Base-by-base conservation (phyloP, 2,797 vertebrate species). In the Botia kubotai region DNA sequence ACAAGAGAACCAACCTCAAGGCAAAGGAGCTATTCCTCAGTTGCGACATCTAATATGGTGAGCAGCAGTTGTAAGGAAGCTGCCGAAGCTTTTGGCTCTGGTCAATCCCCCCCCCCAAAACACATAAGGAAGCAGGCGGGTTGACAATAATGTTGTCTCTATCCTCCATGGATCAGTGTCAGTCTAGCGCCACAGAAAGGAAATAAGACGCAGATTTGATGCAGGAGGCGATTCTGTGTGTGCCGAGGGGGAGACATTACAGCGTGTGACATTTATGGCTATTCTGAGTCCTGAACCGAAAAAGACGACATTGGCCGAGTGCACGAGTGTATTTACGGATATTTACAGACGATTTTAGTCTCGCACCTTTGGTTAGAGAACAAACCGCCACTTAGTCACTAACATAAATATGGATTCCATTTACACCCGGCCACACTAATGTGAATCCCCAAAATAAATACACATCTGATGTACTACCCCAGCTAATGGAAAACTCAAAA, bases 191-290 rank as follows among this genome's bases (percentile, higher is more conserved):
- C 36, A 50, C 16, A 63, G 57, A 48, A 57, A 79, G 75, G 72
- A 79, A 83, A 71, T 82, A 71, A 62, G 52, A 57, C 53, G 33
- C 65, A 52, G 63, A 26, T 66, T 23, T 78, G 65, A 63, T 19
- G 62, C 70, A 71, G 29, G 39, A 14, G 46, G 63, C 65, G 17
- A 67, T 67, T 70, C 58, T 46, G 62, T 53, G 29, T 26, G 78
- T 81, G 57, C 57, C 39, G 14, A 65, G 10, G 39, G 67, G 19
- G 65, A 52, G 73, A 43, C 55, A 67, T 71, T 68, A 66, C 14
- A 57, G 19, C 52, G 77, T 69, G 57, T 77, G 73, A 82, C 77
- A 80, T 48, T 77, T 82, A 77, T 50, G 39, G 60, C 52, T 79
- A 75, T 83, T 79, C 75, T 82, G 16, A 70, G 46, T 62, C 62